Conservation (phyloP, 2,888 invertebrate genomes). For the Thysanoteuthis rhombus region DNA sequence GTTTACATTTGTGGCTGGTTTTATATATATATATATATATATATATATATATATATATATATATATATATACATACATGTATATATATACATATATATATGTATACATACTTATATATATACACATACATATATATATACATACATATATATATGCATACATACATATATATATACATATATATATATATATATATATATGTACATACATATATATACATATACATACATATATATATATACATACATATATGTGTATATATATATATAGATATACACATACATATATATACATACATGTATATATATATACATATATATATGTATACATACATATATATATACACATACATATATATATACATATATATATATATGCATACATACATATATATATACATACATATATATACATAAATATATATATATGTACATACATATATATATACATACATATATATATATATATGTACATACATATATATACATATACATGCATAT, state of each 20-base stretch:
- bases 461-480: background rate
- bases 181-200: background rate
- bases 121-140: background rate
- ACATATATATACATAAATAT: background rate
- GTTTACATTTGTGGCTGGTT: too few species aligned
- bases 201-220: background rate
- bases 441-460: background rate
- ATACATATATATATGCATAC: background rate
- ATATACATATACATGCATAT: background rate
- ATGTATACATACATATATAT: background rate
- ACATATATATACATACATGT: background rate
- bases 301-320: background rate
- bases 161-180: background rate
- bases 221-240: background rate
- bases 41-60: constrained; percentile 17
- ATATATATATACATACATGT: background rate
- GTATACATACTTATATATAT: background rate
- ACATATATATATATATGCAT: background rate
- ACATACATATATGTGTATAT: background rate
- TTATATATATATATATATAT: background rate
- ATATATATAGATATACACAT: background rate
- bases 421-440: background rate
- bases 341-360: background rate
- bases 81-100: background rate
- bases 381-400: background rate